A percentile compares a stretch with the other conserved stretches of the same genome.
These are phyloP conservation scores for Siphonodentalium dalli DNA, from an alignment of 2,888 invertebrate species.

Conservation along the genomic window DNA sequence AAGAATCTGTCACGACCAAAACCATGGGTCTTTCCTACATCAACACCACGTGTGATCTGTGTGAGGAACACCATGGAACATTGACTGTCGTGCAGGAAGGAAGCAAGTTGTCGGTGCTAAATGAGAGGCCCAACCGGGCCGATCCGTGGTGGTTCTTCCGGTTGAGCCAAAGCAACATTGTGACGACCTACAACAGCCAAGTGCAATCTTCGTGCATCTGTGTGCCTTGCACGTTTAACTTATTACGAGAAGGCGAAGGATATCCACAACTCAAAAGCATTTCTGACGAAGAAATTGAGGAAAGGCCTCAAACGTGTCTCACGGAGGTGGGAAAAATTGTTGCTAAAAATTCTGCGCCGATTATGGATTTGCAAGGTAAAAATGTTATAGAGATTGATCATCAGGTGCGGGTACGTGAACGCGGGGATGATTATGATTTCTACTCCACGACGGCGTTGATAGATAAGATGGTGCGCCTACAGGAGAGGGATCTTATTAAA, in stretches of 20 bases:
- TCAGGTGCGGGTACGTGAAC: slow-evolving; percentile 43
- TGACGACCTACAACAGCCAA: slow-evolving; percentile 52
- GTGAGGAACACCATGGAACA: slow-evolving; percentile 51
- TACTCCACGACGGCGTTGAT: slow-evolving; percentile 39
- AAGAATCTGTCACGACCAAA: slow-evolving; percentile 47
- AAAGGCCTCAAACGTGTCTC: slow-evolving; percentile 35
- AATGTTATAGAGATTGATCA: slow-evolving; percentile 58
- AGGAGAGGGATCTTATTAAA: slow-evolving; percentile 48
- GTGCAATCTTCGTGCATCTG: slow-evolving; percentile 55
- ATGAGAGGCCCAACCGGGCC: slow-evolving; percentile 38
- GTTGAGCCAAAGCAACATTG: slow-evolving; percentile 44
- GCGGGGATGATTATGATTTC: slow-evolving; percentile 49
- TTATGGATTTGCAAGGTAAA: slow-evolving; percentile 52
- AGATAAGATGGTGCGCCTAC: slow-evolving; percentile 46
- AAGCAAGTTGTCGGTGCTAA: slow-evolving; percentile 43
- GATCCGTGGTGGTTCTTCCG: slow-evolving; percentile 46
- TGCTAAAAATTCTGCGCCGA: slow-evolving; percentile 45
- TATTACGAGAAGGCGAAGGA: slow-evolving; percentile 40
- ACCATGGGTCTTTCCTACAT: slow-evolving; percentile 55
- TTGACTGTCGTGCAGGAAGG: slow-evolving; percentile 55
- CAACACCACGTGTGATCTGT: slow-evolving; percentile 49
- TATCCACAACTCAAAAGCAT: slow-evolving; percentile 36
- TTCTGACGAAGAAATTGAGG: slow-evolving; percentile 36
- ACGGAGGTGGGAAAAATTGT: slow-evolving; percentile 54
- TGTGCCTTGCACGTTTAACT: slow-evolving; percentile 53